phyloP scores from a whole-genome alignment of 2,797 vertebrate species.

The Silurus aristotelis region DNA sequence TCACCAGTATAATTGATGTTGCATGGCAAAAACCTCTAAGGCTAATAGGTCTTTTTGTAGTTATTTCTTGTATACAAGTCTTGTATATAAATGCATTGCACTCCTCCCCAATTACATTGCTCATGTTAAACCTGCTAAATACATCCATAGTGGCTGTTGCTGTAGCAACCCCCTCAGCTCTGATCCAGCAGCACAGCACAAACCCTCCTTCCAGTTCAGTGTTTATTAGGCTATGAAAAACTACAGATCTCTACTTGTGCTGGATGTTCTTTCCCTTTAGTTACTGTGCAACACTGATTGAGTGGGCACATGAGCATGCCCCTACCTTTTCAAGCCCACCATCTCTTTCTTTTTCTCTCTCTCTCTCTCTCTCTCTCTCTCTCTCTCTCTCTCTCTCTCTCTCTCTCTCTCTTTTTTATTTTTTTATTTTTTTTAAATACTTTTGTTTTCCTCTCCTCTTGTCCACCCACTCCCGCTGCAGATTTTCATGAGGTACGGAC shows the following conservation, averaged over 20 bases:
- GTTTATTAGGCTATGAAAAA: slow-evolving; percentile 40
- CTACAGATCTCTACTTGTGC: background rate
- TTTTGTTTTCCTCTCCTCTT: background rate
- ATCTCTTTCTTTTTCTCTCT: background rate
- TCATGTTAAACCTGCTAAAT: slow-evolving; percentile 78
- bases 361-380: too few relatives aligned
- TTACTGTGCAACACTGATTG: background rate
- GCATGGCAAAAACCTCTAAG: background rate
- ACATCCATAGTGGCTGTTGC: slow-evolving; percentile 45
- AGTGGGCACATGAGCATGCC: background rate
- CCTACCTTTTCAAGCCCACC: slow-evolving; percentile 4
- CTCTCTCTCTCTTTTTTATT: too few relatives aligned
- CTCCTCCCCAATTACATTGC: slow-evolving; percentile 56
- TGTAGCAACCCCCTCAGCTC: slow-evolving; percentile 48
- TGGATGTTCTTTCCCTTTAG: slow-evolving; percentile 28
- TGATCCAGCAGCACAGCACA: slow-evolving; percentile 25
- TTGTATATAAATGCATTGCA: slow-evolving; percentile 14
- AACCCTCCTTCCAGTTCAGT: slow-evolving; percentile 8
- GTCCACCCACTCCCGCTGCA: slow-evolving; percentile 56
- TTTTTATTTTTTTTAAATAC: background rate
- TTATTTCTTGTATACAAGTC: background rate
- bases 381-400: too few relatives aligned
- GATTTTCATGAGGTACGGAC: slow-evolving; percentile 97
- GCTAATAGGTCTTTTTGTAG: background rate
- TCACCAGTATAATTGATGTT: background rate